Evolutionary conservation across 2,797 vertebrate species (phyloP).

Genomic region (Pristis pectinata): DNA sequence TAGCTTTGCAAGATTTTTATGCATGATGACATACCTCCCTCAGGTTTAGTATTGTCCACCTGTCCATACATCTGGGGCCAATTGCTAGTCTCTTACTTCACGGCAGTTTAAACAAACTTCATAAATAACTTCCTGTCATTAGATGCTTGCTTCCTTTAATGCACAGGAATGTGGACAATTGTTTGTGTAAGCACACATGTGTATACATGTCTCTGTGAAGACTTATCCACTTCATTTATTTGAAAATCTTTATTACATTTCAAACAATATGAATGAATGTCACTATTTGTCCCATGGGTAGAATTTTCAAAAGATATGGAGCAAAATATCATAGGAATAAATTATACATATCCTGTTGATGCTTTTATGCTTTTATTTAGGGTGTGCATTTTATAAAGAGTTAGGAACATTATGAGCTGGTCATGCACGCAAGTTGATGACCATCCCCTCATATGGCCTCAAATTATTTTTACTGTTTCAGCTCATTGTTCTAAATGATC

Average conservation of each 20-base stretch:
- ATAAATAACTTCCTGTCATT: constrained; percentile 31
- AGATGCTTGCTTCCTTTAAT: constrained; percentile 1
- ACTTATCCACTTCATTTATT: background rate
- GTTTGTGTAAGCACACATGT: background rate
- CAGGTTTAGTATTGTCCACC: background rate
- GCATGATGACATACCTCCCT: background rate
- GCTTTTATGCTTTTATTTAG: background rate
- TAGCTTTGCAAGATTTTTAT: background rate
- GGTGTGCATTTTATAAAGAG: background rate
- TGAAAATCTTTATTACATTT: constrained; percentile 3
- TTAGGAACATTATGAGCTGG: background rate
- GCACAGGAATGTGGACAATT: background rate
- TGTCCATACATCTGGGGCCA: background rate
- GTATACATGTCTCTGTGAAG: background rate
- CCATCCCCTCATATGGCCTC: background rate
- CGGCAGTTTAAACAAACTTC: constrained; percentile 28
- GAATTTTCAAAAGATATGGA: background rate
- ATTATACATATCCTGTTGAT: background rate
- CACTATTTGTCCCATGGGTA: background rate
- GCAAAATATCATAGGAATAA: background rate
- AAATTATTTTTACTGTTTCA: background rate
- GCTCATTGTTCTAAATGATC: background rate
- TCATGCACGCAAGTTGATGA: background rate
- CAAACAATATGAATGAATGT: background rate
- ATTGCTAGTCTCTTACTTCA: constrained; percentile 29